Conservation (phyloP, 2,888 invertebrate species). For the Octonoba sinensis region DNA sequence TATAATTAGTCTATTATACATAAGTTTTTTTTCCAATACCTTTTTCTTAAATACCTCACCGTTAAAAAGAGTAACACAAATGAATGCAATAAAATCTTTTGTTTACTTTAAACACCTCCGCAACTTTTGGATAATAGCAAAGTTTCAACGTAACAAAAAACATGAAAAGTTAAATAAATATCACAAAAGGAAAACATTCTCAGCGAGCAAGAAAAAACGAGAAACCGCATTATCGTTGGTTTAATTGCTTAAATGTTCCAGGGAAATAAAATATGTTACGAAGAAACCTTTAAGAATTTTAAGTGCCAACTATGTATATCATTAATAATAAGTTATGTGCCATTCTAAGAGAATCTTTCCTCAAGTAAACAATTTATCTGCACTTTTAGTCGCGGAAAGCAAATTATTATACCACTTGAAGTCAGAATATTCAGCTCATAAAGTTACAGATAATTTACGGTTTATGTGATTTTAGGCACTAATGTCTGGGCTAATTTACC, state of each 20-base stretch:
- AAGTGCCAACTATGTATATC: constrained; percentile 54
- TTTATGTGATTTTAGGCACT: constrained; percentile 45
- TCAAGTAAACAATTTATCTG: constrained; percentile 1
- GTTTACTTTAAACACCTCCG: constrained; percentile 21
- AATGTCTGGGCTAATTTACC: constrained; percentile 56
- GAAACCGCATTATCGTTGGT: too few relatives aligned
- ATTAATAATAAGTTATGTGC: constrained; percentile 53
- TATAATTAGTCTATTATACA: too few relatives aligned
- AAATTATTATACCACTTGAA: constrained; percentile 53
- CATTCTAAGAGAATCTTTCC: constrained; percentile 16
- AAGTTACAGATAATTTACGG: constrained; percentile 60
- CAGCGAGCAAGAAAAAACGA: too few relatives aligned
- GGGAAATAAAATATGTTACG: too few relatives aligned
- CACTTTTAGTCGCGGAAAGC: constrained; percentile 14
- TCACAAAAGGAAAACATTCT: too few relatives aligned
- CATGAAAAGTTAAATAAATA: too few relatives aligned
- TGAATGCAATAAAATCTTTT: constrained; percentile 10
- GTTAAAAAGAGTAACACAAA: constrained; percentile 6
- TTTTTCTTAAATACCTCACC: too few relatives aligned
- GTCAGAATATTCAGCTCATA: constrained; percentile 43
- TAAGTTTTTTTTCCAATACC: too few relatives aligned
- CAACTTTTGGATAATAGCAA: constrained; percentile 26
- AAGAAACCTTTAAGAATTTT: constrained; percentile 20
- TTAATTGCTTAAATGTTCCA: too few relatives aligned
- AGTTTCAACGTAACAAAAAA: too few relatives aligned